Evolutionary conservation across 2,888 invertebrate genomes (phyloP), one percentile per base, ranked within the genome.

Genomic region (Rhagonycha lutea): DNA sequence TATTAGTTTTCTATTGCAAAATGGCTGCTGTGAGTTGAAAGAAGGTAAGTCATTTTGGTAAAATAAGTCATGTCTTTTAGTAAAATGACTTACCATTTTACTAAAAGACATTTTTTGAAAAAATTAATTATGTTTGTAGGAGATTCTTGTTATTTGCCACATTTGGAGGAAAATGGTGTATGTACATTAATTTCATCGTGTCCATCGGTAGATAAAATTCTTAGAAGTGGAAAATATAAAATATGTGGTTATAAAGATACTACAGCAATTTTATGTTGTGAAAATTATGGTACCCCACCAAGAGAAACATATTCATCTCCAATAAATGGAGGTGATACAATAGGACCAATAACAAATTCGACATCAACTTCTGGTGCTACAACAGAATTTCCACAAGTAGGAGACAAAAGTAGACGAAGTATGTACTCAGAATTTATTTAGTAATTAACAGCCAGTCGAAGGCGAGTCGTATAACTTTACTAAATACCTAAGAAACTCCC

Each of bases 351-450:
- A 18, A 24, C 5, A 23, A n/a, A 4, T 12, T 0, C 0, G 2
- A n/a, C 12, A n/a, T 47, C n/a, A 7, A n/a, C n/a, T 47, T n/a
- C 63, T 63, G n/a, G 0, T n/a, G 0, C 4, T 63, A n/a, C 11
- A n/a, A 63, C 23, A 24, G 63, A 2, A 7, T 3, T 24, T 14
- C 8, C 8, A 63, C 12, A 63, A 24, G 65, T 74, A 11, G 82
- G 81, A 47, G 79, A 78, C 23, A 78, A 74, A 67, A 79, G 81
- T 47, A 73, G 75, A 75, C 69, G 73, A 78, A 81, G 83, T 83
- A 74, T 79, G 74, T 73, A 18, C 32, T 10, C 92, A 93, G 8
- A 2, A 60, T 12, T 60, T 61, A 2, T 14, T 14, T 61, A 18
- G 18, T 18, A 60, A 69, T 71, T 28, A 71, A 14, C 18, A 18